Percentiles rank a stretch among this genome's conserved stretches.
These are phyloP conservation scores for Scytalopus superciliaris DNA, from an alignment of 2,113 vertebrate species.

Conservation along the genomic window DNA sequence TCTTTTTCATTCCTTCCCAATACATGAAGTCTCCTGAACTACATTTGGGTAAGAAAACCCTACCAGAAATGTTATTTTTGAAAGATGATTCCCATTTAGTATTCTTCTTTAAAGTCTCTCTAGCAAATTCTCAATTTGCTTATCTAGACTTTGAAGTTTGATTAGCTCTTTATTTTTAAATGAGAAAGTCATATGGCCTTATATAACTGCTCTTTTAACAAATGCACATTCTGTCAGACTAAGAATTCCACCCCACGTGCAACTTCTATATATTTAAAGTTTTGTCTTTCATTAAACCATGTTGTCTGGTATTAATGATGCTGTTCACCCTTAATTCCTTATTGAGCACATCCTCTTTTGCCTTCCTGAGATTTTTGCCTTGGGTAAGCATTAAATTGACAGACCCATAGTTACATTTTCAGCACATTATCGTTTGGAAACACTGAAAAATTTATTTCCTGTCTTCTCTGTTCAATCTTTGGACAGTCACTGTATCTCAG, in stretches of 20 bases:
- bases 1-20: not conserved
- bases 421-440: not conserved
- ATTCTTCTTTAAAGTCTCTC: not conserved
- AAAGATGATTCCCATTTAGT: not conserved
- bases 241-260: not conserved
- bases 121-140: not conserved
- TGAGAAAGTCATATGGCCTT: not conserved
- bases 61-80: not conserved
- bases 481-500: not conserved
- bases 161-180: not conserved
- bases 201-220: not conserved
- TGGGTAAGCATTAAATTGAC: not conserved
- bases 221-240: not conserved
- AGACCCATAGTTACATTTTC: not conserved
- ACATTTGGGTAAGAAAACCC: not conserved
- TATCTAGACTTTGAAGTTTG: not conserved
- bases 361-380: not conserved
- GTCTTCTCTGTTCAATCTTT: conserved; percentile 20
- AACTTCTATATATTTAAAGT: not conserved
- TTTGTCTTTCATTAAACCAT: not conserved
- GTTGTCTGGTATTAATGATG: not conserved
- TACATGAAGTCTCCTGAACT: not conserved
- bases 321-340: not conserved
- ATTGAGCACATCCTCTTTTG: not conserved
- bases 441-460: conserved; percentile 34